These are phyloP conservation scores for Torymus aiolomorphi DNA, from an alignment of 2,888 invertebrate genomes.

Conservation along the genomic window DNA sequence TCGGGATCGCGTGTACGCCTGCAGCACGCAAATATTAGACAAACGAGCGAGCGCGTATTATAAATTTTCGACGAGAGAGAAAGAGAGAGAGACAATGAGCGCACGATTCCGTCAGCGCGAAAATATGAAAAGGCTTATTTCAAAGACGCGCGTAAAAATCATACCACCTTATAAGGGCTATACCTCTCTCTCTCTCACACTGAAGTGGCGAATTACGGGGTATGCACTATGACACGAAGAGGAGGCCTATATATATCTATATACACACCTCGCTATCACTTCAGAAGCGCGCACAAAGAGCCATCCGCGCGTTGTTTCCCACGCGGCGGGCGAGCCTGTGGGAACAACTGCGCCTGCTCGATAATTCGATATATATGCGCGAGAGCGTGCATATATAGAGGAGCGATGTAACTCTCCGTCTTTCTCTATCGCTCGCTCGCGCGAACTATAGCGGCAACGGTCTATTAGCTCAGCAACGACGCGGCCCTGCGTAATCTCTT, in stretches of 20 bases:
- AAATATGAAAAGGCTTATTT: no score
- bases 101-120: no score
- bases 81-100: not conserved
- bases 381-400: no score
- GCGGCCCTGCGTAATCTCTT: conserved; percentile 62
- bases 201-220: no score
- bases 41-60: not conserved
- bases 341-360: conserved; percentile 44
- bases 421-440: conserved; percentile 10
- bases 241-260: no score
- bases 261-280: no score
- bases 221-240: no score
- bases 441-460: not conserved
- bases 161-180: no score
- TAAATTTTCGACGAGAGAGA: not conserved
- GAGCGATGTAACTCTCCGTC: conserved; percentile 1
- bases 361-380: conserved; percentile 46
- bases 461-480: not conserved
- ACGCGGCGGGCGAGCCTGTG: conserved; percentile 47
- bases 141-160: no score
- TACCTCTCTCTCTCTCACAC: no score
- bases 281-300: not conserved
- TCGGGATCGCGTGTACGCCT: no score
- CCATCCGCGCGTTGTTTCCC: conserved; percentile 44
- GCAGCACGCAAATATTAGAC: no score